Conservation (phyloP, 2,113 vertebrate genomes). For the Centropristis striata region DNA sequence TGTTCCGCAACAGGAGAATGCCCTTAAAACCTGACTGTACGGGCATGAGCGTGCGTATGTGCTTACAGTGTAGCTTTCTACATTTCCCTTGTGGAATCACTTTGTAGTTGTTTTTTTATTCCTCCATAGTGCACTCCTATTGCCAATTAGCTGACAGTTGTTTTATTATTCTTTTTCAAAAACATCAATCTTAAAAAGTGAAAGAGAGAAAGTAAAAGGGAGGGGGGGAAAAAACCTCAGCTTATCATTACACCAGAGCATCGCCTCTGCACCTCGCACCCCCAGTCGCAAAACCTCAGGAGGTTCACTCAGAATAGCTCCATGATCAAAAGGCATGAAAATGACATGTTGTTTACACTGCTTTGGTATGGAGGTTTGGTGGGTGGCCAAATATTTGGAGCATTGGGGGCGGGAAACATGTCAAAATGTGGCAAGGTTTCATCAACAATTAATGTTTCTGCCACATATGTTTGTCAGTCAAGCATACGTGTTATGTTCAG, state of each 20-base stretch:
- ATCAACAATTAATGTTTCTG: conserved; percentile 34
- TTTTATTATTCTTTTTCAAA: conserved; percentile 81
- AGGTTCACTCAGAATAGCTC: conserved; percentile 68
- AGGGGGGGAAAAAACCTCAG: not conserved
- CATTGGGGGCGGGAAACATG: conserved; percentile 31
- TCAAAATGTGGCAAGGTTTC: conserved; percentile 45
- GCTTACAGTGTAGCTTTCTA: conserved; percentile 41
- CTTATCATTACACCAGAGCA: conserved; percentile 61
- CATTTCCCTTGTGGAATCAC: conserved; percentile 69
- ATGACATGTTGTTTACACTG: conserved; percentile 71
- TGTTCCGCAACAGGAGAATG: conserved; percentile 59
- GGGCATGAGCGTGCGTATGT: conserved; percentile 6
- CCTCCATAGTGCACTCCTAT: conserved; percentile 51
- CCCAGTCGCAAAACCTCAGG: conserved; percentile 49
- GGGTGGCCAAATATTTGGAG: conserved; percentile 61
- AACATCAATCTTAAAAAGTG: conserved; percentile 63
- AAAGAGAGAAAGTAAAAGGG: conserved; percentile 22
- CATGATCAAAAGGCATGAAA: conserved; percentile 73
- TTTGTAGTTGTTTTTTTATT: conserved; percentile 69
- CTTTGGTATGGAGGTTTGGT: conserved; percentile 41
- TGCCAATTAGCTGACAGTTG: conserved; percentile 80
- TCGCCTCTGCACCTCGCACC: conserved; percentile 52
- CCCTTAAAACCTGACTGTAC: conserved; percentile 48
- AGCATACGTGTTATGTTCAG: conserved; percentile 39
- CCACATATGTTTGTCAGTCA: conserved; percentile 45